Evolutionary conservation across 2,113 vertebrate species (phyloP).

Genomic region (Odobenus rosmarus): DNA sequence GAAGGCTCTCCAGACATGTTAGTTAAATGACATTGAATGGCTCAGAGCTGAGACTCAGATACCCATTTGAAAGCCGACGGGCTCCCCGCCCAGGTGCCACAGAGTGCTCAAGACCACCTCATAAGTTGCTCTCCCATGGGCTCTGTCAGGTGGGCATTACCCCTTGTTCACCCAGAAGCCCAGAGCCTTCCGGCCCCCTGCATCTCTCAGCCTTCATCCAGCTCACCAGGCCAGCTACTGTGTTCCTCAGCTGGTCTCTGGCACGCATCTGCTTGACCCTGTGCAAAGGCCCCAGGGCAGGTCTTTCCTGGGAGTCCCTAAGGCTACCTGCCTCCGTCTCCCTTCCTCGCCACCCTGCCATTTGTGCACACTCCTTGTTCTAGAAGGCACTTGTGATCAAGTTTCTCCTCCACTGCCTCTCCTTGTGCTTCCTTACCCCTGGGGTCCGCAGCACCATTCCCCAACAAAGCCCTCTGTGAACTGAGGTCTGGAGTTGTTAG

Average conservation of each 20-base stretch:
- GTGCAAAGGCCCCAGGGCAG: neutral
- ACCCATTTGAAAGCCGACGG: rapidly evolving
- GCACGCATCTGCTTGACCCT: rapidly evolving
- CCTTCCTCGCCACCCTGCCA: rapidly evolving
- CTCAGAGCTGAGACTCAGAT: neutral
- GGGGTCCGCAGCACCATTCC: neutral
- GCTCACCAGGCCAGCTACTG: neutral
- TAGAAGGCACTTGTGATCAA: rapidly evolving
- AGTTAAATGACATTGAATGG: rapidly evolving
- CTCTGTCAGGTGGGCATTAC: rapidly evolving
- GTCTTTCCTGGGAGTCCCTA: neutral
- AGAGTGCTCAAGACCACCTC: no score
- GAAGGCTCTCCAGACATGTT: neutral
- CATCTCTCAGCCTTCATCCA: rapidly evolving
- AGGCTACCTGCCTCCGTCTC: neutral
- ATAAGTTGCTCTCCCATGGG: rapidly evolving
- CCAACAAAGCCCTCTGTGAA: rapidly evolving
- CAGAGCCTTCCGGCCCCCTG: rapidly evolving
- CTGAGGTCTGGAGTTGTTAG: neutral
- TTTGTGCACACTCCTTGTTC: neutral
- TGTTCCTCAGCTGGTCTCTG: rapidly evolving
- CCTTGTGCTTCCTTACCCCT: neutral
- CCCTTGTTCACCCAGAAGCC: neutral
- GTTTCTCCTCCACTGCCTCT: rapidly evolving
- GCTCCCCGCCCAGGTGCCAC: rapidly evolving